Evolutionary conservation across 1,140 invertebrate genomes (phyloP).

Genomic region (Antheraea mylitta): DNA sequence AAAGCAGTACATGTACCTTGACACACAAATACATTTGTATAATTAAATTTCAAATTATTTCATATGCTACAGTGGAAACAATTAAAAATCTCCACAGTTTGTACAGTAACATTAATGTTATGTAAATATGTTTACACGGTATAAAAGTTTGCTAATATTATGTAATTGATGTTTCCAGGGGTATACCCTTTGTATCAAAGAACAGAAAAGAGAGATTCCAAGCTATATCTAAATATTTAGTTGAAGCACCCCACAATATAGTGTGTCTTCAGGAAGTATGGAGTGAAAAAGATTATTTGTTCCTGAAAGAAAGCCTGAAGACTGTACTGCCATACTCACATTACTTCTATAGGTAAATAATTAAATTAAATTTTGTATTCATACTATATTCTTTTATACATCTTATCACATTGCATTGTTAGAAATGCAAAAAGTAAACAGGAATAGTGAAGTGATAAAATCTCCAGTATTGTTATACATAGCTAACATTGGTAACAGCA

Average conservation of each 20-base stretch:
- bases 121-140: too few relatives aligned
- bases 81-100: too few relatives aligned
- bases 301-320: conserved; percentile 82
- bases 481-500: too few relatives aligned
- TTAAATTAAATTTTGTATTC: background rate
- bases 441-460: too few relatives aligned
- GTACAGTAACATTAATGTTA: too few relatives aligned
- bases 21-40: too few relatives aligned
- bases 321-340: conserved; percentile 89
- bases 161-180: conserved; percentile 80
- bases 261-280: conserved; percentile 97
- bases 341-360: conserved; percentile 93
- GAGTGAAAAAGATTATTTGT: conserved; percentile 88
- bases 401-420: background rate
- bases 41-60: too few relatives aligned
- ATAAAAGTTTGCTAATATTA: background rate
- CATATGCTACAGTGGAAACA: too few relatives aligned
- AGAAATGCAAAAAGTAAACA: too few relatives aligned
- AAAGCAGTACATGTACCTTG: too few relatives aligned
- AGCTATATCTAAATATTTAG: conserved; percentile 89
- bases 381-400: background rate
- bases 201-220: conserved; percentile 86
- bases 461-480: too few relatives aligned
- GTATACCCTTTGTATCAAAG: conserved; percentile 89
- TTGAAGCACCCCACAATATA: conserved; percentile 87